Evolutionary conservation across 2,888 invertebrate species (phyloP), one percentile per base, ranked within the genome.

Genomic region (Brachyptera putata): DNA sequence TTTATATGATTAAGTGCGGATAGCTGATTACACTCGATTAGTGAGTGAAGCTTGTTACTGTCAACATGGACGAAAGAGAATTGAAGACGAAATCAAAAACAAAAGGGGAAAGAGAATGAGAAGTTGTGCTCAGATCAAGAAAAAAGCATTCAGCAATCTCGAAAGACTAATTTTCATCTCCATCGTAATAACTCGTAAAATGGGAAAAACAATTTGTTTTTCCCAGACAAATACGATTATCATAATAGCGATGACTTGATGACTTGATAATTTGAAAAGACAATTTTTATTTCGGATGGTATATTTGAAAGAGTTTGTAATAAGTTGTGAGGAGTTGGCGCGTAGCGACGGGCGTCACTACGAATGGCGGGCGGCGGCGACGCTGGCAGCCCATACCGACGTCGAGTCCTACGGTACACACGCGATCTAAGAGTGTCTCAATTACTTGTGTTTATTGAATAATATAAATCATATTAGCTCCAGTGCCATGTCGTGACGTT

Each of bases 1-100:
- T 41, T 41, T 21, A 9, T 46, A 60, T 56, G 57, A 57, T 41
- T 56, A 49, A 60, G 34, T 48, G 49, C 56, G 22, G 49, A 43
- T 41, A 48, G 46, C 26, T 41, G 58, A 58, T 58, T 61, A 55
- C 58, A 34, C 58, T 58, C 58, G 61, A 61, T 61, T 58, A 61
- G 56, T 46, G 48, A 50, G 24, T 16, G 37, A 61, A 57, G 58
- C 55, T 58, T 56, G 61, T 56, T 56, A 58, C 58, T 58, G 61
- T 61, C 58, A 56, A 60, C 56, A 60, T 30, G 57, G 39, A 49
- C 49, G 60, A 26, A 50, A 30, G 37, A 5, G 56, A 21, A 14
- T 25, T 25, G 53, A 26, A 36, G 36, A 56, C 5, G 60, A 37
- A 21, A 36, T 21, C 46, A 59, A 56, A 11, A 18, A 46, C 25